phyloP scores from a whole-genome alignment of 2,113 vertebrate species.

The Platichthys flesus region DNA sequence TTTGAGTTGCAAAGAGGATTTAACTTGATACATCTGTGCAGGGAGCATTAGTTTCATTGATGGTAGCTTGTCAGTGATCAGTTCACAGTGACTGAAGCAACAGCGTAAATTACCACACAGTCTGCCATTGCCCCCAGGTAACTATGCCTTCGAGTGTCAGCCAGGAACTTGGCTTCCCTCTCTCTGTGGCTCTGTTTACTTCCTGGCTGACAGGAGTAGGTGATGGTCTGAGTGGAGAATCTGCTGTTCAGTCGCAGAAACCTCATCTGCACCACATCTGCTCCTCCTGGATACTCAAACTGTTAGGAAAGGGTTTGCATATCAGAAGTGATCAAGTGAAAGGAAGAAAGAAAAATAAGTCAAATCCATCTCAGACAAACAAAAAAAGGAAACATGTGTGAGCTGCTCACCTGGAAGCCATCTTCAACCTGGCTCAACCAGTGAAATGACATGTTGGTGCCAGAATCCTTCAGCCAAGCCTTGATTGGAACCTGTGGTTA shows the following conservation, averaged over 20 bases:
- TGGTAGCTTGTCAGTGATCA: too few relatives aligned
- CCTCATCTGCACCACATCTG: conserved; percentile 84
- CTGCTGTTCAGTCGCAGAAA: conserved; percentile 86
- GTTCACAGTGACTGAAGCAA: too few relatives aligned
- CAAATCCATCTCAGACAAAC: neutral
- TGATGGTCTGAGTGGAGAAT: conserved; percentile 79
- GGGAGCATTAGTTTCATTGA: too few relatives aligned
- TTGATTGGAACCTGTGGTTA: conserved; percentile 81
- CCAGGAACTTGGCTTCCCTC: conserved; percentile 83
- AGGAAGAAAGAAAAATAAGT: neutral
- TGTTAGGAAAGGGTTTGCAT: conserved; percentile 36
- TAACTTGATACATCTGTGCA: too few relatives aligned
- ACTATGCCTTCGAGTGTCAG: conserved; percentile 81
- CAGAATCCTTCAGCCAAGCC: conserved; percentile 83
- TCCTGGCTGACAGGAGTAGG: conserved; percentile 78
- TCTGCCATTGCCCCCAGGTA: conserved; percentile 78
- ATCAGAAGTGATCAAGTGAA: neutral
- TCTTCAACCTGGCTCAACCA: conserved; percentile 83
- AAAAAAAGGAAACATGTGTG: neutral
- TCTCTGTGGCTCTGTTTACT: conserved; percentile 26
- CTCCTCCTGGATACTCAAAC: conserved; percentile 83
- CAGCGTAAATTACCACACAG: conserved; percentile 76
- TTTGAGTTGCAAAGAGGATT: too few relatives aligned
- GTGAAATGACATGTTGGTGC: conserved; percentile 72
- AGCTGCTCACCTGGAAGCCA: conserved; percentile 81